phyloP scores from a whole-genome alignment of 2,888 invertebrate species.

The Papilio demoleus region DNA sequence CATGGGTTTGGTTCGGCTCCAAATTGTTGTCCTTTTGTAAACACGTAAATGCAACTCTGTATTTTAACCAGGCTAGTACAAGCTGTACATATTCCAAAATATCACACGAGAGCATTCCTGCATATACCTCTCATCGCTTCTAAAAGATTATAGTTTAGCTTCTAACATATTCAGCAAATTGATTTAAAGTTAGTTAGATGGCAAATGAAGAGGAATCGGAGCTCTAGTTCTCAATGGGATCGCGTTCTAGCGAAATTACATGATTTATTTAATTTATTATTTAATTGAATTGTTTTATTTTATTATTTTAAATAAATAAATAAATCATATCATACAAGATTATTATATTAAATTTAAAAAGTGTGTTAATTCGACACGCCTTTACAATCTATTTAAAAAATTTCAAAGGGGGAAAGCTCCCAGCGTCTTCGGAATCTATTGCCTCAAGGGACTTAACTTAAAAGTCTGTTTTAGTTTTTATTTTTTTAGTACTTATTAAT shows the following conservation, averaged over 20 bases:
- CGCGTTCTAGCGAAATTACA: no score
- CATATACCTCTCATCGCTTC: neutral
- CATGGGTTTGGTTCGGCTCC: conserved; percentile 32
- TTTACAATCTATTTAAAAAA: neutral
- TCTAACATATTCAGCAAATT: neutral
- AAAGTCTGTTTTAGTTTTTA: no score
- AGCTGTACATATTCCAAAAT: neutral
- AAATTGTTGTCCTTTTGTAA: conserved; percentile 27
- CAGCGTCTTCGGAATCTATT: no score
- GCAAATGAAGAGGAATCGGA: neutral
- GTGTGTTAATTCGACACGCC: no score
- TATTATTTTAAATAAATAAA: no score
- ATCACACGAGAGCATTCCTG: neutral
- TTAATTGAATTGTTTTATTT: no score
- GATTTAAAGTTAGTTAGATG: neutral
- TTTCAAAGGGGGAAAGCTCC: no score
- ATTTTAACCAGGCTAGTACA: neutral
- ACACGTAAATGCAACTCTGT: conserved; percentile 10
- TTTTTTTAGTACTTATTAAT: no score
- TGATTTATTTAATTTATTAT: no score
- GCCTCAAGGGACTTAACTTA: no score
- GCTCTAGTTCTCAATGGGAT: neutral
- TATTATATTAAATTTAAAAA: no score
- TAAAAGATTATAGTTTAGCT: neutral
- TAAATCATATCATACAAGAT: no score